phyloP scores from a whole-genome alignment of 2,113 vertebrate species.

The Sisor rabdophorus region DNA sequence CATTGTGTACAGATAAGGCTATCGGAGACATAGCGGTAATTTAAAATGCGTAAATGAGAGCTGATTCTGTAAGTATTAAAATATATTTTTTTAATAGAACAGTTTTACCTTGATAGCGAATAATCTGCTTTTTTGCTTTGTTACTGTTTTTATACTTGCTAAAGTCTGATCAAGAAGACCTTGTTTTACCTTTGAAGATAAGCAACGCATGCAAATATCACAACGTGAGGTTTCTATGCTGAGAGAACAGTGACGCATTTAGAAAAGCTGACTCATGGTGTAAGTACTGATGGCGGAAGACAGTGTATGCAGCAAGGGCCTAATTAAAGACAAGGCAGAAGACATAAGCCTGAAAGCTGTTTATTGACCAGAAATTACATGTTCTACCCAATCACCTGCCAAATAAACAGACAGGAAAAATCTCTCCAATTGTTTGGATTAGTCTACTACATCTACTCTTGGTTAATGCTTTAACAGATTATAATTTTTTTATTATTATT shows the following conservation, averaged over 20 bases:
- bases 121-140: background rate
- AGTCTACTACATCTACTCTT: background rate
- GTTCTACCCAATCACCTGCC: background rate
- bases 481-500: too few species aligned
- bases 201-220: background rate
- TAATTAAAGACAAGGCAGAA: slow-evolving; percentile 3
- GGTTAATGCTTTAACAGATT: background rate
- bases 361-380: background rate
- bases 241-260: slow-evolving; percentile 6
- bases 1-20: background rate
- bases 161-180: background rate
- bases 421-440: background rate
- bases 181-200: background rate
- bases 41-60: background rate
- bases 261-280: slow-evolving; percentile 9
- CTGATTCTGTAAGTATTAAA: background rate
- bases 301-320: slow-evolving; percentile 21
- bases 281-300: slow-evolving; percentile 11
- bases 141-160: background rate
- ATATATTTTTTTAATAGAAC: background rate
- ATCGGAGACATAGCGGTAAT: too few species aligned
- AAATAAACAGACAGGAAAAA: background rate
- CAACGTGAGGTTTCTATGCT: background rate
- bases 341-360: background rate
- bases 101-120: background rate